Conservation (phyloP, 2,113 vertebrate genomes). For the Ovis canadensis region DNA sequence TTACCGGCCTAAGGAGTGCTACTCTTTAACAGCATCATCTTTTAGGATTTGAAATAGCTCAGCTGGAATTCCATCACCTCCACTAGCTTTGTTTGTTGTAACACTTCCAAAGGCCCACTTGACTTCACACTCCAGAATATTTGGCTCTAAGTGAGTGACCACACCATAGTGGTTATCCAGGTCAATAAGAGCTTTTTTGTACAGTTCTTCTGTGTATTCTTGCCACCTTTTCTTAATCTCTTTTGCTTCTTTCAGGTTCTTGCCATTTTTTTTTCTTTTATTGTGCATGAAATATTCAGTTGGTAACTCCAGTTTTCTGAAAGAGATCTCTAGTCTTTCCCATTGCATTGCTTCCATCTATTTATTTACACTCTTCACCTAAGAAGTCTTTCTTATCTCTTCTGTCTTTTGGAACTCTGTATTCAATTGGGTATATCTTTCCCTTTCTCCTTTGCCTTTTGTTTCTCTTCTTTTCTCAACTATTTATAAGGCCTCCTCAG, state of each 20-base stretch:
- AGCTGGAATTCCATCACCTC: neutral
- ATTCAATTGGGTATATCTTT: neutral
- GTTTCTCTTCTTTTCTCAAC: neutral
- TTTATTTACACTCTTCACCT: neutral
- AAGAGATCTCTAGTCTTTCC: neutral
- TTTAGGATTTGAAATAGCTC: neutral
- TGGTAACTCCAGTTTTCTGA: neutral
- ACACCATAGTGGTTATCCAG: neutral
- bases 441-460: neutral
- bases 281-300: neutral
- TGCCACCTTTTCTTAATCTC: neutral
- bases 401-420: neutral
- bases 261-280: neutral
- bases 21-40: neutral
- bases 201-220: neutral
- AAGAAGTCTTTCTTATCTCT: neutral
- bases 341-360: neutral
- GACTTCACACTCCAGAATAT: neutral
- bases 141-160: neutral
- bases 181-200: neutral
- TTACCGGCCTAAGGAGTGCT: neutral
- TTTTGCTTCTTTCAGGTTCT: neutral
- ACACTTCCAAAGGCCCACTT: neutral
- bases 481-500: neutral
- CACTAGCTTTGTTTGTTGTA: neutral